Evolutionary conservation across 2,113 vertebrate genomes (phyloP).

Genomic region (Climacteris rufus): DNA sequence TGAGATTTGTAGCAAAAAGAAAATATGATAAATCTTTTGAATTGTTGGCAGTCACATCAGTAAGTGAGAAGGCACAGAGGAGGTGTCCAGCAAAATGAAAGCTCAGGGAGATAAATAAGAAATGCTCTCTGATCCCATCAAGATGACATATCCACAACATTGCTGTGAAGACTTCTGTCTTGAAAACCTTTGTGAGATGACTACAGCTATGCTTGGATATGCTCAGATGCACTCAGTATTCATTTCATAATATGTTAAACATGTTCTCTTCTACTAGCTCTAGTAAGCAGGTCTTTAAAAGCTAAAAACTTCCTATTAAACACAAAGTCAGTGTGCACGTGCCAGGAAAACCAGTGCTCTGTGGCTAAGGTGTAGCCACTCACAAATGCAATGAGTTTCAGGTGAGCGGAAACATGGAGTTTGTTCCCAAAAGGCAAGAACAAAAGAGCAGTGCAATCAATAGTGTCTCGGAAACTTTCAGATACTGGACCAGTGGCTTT

Average conservation of each 20-base stretch:
- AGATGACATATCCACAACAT: background rate
- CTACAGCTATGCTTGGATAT: background rate
- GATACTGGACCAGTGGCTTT: background rate
- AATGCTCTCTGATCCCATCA: background rate
- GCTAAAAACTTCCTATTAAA: background rate
- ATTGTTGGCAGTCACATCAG: background rate
- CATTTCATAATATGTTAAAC: background rate
- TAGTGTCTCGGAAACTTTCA: background rate
- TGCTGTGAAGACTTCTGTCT: background rate
- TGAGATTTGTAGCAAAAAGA: background rate
- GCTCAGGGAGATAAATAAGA: background rate
- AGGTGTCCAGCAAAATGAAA: background rate
- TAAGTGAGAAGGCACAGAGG: background rate
- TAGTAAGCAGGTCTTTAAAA: background rate
- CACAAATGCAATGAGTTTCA: background rate
- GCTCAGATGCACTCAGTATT: background rate
- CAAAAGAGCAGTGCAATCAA: background rate
- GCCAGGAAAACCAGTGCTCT: background rate
- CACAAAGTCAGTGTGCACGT: rapidly evolving
- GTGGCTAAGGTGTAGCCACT: background rate
- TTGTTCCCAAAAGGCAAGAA: background rate
- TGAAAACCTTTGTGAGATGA: background rate
- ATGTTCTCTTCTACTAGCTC: background rate
- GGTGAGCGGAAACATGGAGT: background rate
- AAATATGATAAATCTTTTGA: background rate